phyloP scores from a whole-genome alignment of 2,113 vertebrate species.

The Clarias gariepinus region DNA sequence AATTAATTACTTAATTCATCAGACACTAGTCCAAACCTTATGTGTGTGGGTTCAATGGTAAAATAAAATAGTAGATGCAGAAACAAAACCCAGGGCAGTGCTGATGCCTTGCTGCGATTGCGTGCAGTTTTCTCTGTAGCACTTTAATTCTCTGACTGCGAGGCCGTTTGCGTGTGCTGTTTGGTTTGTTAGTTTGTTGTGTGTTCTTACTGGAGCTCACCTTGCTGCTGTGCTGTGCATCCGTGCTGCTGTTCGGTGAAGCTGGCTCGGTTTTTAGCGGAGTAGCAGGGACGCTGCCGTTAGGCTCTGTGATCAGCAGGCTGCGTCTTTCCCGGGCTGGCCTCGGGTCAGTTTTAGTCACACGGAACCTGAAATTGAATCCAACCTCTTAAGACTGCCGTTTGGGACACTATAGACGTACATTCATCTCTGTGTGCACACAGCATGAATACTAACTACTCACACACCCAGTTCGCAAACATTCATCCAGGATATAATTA shows the following conservation, averaged over 20 bases:
- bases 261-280: slow-evolving; percentile 62
- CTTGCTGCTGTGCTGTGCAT: slow-evolving; percentile 70
- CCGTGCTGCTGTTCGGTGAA: slow-evolving; percentile 59
- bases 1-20: not conserved
- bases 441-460: not conserved
- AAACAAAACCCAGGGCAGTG: not conserved
- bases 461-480: not conserved
- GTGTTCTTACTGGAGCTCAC: slow-evolving; percentile 56
- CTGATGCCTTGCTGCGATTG: not conserved
- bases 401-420: not conserved
- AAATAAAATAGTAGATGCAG: not conserved
- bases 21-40: not conserved
- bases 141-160: not conserved
- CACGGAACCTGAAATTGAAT: slow-evolving; percentile 80
- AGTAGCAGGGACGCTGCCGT: slow-evolving; percentile 70
- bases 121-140: slow-evolving; percentile 11
- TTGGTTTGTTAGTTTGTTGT: slow-evolving; percentile 1
- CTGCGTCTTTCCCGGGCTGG: slow-evolving; percentile 77
- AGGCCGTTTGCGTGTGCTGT: not conserved
- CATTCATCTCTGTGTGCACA: not conserved
- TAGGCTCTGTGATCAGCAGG: slow-evolving; percentile 72
- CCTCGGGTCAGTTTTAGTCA: slow-evolving; percentile 89
- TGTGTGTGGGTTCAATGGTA: not conserved
- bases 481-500: not conserved
- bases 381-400: not conserved